Conservation (phyloP, 1,140 invertebrate genomes). For the Ladona fulva region DNA sequence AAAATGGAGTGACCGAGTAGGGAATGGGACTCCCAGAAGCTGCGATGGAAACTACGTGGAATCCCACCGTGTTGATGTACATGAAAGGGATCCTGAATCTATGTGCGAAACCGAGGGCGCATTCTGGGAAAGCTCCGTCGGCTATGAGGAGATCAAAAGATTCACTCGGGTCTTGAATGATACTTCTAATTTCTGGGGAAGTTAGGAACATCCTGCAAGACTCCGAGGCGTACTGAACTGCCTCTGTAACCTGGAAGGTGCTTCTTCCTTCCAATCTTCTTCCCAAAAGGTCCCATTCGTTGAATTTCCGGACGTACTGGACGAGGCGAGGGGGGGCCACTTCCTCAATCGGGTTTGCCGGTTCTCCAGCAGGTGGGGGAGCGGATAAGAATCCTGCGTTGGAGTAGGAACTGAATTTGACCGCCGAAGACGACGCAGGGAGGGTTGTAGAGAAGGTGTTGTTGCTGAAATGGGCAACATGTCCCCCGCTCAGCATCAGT, state of each 20-base stretch:
- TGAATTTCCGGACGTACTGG: conserved; percentile 63
- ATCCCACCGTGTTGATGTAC: conserved; percentile 59
- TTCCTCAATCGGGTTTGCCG: conserved; percentile 31
- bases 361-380: background rate
- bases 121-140: conserved; percentile 69
- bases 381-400: background rate
- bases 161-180: conserved; percentile 42
- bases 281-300: conserved; percentile 61
- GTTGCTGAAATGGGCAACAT: background rate
- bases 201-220: conserved; percentile 59
- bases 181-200: conserved; percentile 50
- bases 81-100: conserved; percentile 62
- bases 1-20: conserved; percentile 61
- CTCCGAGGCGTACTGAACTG: conserved; percentile 62
- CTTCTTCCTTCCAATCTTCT: conserved; percentile 59
- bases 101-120: conserved; percentile 58
- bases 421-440: background rate
- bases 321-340: conserved; percentile 51
- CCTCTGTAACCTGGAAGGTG: conserved; percentile 55
- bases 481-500: conserved; percentile 30
- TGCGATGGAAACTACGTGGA: conserved; percentile 31
- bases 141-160: conserved; percentile 58
- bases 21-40: conserved; percentile 57
- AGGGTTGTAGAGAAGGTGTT: background rate
- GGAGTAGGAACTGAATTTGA: background rate